Evolutionary conservation across 2,113 vertebrate genomes (phyloP).

Genomic region (Oryzias curvinotus): DNA sequence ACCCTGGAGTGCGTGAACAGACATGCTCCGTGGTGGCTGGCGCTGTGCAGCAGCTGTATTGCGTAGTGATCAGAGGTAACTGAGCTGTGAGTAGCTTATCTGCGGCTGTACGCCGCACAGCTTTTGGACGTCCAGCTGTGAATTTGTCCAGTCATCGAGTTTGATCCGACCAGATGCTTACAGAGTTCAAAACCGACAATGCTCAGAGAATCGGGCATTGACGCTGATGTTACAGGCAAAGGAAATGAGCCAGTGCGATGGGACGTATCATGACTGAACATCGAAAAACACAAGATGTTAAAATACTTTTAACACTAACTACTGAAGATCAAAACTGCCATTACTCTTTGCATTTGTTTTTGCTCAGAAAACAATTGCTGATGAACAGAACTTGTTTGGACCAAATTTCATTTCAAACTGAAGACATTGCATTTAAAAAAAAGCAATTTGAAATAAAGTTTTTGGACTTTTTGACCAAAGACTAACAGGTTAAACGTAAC

Average conservation of each 20-base stretch:
- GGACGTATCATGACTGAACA: not conserved
- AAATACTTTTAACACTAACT: too few species aligned
- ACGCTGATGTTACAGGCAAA: conserved; percentile 18
- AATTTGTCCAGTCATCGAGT: conserved; percentile 26
- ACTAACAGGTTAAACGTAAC: too few species aligned
- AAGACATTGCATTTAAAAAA: too few species aligned
- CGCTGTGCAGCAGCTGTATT: conserved; percentile 72
- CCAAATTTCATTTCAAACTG: too few species aligned
- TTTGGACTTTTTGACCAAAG: too few species aligned
- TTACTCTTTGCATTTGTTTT: too few species aligned
- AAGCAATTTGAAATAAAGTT: too few species aligned
- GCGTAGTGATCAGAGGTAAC: conserved; percentile 82
- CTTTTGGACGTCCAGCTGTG: conserved; percentile 28
- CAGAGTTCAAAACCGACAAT: conserved; percentile 19
- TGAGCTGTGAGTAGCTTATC: conserved; percentile 81
- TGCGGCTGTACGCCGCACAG: conserved; percentile 57
- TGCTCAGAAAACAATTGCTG: too few species aligned
- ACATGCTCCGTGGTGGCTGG: conserved; percentile 64
- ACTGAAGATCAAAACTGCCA: too few species aligned
- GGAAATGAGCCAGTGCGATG: conserved; percentile 20
- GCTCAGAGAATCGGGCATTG: conserved; percentile 3
- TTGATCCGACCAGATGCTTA: conserved; percentile 13
- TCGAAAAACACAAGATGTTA: too few species aligned
- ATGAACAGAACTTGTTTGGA: too few species aligned
- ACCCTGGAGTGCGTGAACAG: conserved; percentile 37